Evolutionary conservation across 2,888 invertebrate genomes (phyloP), one percentile per base, ranked within the genome.

Genomic region (Tenthredo mesomela): DNA sequence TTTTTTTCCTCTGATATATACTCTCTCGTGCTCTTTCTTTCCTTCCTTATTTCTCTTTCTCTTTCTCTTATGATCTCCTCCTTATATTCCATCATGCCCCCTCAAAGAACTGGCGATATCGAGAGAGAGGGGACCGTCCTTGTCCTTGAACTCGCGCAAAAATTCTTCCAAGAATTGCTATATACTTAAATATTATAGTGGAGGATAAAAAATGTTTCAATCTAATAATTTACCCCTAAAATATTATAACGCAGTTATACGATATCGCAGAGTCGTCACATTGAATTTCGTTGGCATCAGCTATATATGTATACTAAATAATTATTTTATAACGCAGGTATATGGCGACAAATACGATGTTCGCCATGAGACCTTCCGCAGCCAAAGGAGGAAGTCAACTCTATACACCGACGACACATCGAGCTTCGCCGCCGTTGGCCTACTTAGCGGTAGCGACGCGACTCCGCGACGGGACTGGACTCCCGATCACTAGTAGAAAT

Each of bases 51-150:
- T 33, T 50, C 37, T 61, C 33, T 82, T 61, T 85, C 47, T 82
- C 71, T 84, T 85, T 84, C 82, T 78, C 84, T 84, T 84, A 40
- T 54, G 78, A 84, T 65, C 84, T 83, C 21, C 83, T 73, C 18
- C 21, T 43, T 18, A 29, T 29, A 29, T 29, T n/a, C n/a, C n/a
- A n/a, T 12, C 29, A 2, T 29, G 10, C 15, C 67, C 18, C 18
- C 67, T 9, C 47, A 18, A 47, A 29, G 37, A 61, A 50, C 15
- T 21, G 21, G 47, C 29, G 10, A 82, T 7, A 70, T 29, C n/a
- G 25, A n/a, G 43, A 82, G 43, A 82, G 82, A 50, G 40, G 82
- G 82, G 82, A 67, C 58, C 82, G 82, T 82, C 82, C 82, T 82
- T 82, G 82, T 82, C 82, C 82, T 82, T 82, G 82, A 82, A 82